Percentiles rank a stretch among this genome's conserved stretches.
Conservation (phyloP, 1,140 invertebrate genomes). For the Drosophila chauvacae region DNA sequence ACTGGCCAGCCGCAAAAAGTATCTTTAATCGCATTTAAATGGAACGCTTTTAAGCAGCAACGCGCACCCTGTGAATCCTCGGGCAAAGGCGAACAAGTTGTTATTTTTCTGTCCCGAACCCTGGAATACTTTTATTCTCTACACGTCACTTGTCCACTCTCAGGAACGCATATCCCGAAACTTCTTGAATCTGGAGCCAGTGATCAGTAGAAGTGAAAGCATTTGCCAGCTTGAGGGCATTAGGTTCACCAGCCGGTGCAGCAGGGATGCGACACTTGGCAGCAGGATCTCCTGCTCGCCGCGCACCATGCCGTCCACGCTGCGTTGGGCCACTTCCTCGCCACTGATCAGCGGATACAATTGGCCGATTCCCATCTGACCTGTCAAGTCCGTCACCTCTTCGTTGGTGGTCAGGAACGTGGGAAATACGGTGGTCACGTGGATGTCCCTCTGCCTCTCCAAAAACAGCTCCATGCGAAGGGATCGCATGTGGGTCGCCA, state of each 20-base stretch:
- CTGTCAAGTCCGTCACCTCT: constrained; percentile 15
- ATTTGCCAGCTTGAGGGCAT: constrained; percentile 51
- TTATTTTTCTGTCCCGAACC: not conserved
- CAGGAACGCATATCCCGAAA: constrained; percentile 7
- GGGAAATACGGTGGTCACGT: constrained; percentile 53
- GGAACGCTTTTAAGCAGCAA: constrained; percentile 20
- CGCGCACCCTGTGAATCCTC: not conserved
- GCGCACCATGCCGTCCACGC: constrained; percentile 50
- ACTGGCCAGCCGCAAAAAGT: constrained; percentile 30
- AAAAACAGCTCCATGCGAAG: constrained; percentile 81
- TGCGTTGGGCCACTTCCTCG: constrained; percentile 34
- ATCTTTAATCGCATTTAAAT: constrained; percentile 46
- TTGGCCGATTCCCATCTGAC: not conserved
- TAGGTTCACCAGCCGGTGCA: constrained; percentile 13
- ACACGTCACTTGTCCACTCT: not conserved
- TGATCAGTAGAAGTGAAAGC: not conserved
- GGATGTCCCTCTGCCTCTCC: constrained; percentile 49
- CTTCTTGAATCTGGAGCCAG: not conserved
- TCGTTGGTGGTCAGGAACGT: constrained; percentile 55
- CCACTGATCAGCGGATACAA: constrained; percentile 55
- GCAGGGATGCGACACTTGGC: constrained; percentile 6
- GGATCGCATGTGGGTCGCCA: constrained; percentile 89
- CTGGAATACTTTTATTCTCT: constrained; percentile 10
- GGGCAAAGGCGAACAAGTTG: not conserved
- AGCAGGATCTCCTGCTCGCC: constrained; percentile 57